Base-by-base conservation (phyloP, 2,797 vertebrate species). In the Antennarius maculatus region DNA sequence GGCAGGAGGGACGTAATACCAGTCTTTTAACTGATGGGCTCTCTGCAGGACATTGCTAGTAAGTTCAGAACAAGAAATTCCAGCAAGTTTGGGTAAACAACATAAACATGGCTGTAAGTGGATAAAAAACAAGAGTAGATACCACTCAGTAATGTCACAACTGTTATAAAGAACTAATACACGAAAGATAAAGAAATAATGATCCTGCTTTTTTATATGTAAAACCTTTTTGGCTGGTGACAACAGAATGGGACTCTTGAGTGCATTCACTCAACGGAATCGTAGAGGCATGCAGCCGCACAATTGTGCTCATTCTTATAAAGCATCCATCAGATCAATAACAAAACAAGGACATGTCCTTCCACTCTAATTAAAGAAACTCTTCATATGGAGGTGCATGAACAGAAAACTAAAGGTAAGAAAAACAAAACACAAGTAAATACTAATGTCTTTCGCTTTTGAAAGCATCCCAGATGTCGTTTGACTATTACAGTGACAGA, bases 1-100 rank as follows among this genome's bases (percentile, higher is more conserved):
- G 77, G 84, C 83, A 70, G 83, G 68, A 43, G 34, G 39, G 66
- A 73, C 64, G 59, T 67, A 84, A 82, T 50, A 34, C 72, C 58
- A 72, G 12, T 81, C 65, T 80, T 82, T 82, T 85, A 88, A 89
- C 83, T 86, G 84, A 84, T 81, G 69, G 61, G 55, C 61, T 76
- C 69, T 84, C 54, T 55, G 52, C 66, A 64, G 64, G 61, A 70
- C 34, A 45, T 60, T 54, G 61, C 59, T 34, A 57, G 42, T 16
- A 31, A 49, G 60, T 59, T 70, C 54, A 58, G 29, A 14, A 43
- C 39, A 64, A 41, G 43, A 50, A 69, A 50, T 17, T 17, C 29
- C 1, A 59, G 45, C 42, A 47, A 54, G 42, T 75, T 59, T 16
- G 49, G 61, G 46, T 12, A n/a, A 8, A 60, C 53, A 28, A 75